Conservation (phyloP, 2,888 invertebrate genomes). For the Podabrus alpinus region DNA sequence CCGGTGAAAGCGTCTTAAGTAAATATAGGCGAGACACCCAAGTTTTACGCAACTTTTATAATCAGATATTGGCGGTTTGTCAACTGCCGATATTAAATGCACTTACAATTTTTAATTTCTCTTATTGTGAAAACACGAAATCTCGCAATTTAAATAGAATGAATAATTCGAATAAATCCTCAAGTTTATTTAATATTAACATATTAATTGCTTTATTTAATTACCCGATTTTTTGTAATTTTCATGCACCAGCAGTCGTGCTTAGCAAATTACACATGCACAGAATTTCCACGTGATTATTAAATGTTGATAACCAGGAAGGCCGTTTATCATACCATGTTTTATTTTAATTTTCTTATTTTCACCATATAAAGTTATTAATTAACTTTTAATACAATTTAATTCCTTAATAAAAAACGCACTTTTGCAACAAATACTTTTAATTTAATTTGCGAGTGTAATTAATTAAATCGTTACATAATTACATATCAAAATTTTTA, state of each 20-base stretch:
- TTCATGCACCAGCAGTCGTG: neutral
- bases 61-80: neutral
- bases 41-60: neutral
- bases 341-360: neutral
- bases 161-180: neutral
- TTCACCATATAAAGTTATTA: neutral
- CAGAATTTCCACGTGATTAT: neutral
- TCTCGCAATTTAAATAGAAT: neutral
- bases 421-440: neutral
- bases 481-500: neutral
- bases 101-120: neutral
- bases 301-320: neutral
- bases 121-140: neutral
- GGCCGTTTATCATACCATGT: neutral
- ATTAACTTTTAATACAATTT: neutral
- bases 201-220: neutral
- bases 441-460: neutral
- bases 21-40: no score
- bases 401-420: neutral
- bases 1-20: no score
- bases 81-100: neutral
- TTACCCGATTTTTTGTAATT: neutral
- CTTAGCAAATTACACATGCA: slow-evolving; percentile 1
- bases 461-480: neutral
- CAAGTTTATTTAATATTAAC: neutral